Percentiles rank a stretch among this genome's conserved stretches.
Evolutionary conservation across 2,888 invertebrate genomes (phyloP).

Genomic region (Drosophila putrida): DNA sequence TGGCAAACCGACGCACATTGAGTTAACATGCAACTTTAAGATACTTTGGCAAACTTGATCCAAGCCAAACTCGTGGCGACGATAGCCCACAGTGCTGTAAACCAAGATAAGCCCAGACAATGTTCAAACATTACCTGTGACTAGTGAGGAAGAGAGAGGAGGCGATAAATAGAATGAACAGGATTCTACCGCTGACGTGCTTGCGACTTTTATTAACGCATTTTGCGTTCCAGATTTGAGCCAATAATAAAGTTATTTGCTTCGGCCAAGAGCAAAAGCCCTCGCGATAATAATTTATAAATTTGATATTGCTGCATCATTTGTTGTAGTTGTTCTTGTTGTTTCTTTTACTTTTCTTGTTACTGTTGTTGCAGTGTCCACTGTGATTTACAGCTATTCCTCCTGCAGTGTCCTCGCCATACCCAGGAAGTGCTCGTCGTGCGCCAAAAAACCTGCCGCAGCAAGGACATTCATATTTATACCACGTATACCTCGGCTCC

Average conservation of each 20-base stretch:
- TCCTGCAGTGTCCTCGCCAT: slow-evolving; percentile 67
- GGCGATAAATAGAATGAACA: too few species aligned
- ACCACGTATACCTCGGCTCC: slow-evolving; percentile 31
- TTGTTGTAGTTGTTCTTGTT: slow-evolving; percentile 1
- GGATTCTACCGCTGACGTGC: slow-evolving; percentile 58
- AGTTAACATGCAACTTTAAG: slow-evolving; percentile 77
- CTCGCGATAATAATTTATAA: slow-evolving; percentile 71
- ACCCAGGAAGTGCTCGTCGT: slow-evolving; percentile 56
- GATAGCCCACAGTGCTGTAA: slow-evolving; percentile 58
- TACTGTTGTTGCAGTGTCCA: slow-evolving; percentile 69
- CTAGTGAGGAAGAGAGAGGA: not conserved
- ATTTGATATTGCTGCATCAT: slow-evolving; percentile 60
- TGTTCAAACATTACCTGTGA: slow-evolving; percentile 64
- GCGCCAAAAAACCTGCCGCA: slow-evolving; percentile 72
- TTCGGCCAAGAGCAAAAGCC: slow-evolving; percentile 5
- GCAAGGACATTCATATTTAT: slow-evolving; percentile 78
- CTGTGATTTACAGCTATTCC: slow-evolving; percentile 76
- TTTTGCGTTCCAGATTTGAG: slow-evolving; percentile 48
- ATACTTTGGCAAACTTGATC: slow-evolving; percentile 72
- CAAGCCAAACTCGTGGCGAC: slow-evolving; percentile 28
- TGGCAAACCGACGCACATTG: slow-evolving; percentile 60
- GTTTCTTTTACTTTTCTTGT: not conserved
- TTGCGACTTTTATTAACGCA: slow-evolving; percentile 69
- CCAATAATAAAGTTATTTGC: slow-evolving; percentile 62
- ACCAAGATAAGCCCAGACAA: slow-evolving; percentile 66